Evolutionary conservation across 2,113 vertebrate species (phyloP), one percentile per base, ranked within the genome.

Genomic region (Microcebus murinus): DNA sequence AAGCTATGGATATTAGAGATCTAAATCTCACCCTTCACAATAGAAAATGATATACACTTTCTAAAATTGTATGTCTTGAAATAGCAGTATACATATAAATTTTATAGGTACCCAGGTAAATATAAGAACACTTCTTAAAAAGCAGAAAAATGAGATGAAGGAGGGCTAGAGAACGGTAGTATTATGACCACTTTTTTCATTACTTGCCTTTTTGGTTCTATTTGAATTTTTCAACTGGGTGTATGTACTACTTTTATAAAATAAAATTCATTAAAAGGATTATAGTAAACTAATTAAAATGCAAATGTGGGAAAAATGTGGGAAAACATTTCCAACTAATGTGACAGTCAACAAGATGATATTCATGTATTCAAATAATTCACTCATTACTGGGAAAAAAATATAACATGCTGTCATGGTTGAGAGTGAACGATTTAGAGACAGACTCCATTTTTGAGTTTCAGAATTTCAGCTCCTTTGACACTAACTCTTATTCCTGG

Each of bases 211-310:
- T 73, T 42, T 57, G 4, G 25, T 88, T 59, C 50, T 42, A 45
- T 11, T 84, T 87, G 27, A 80, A 87, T 45, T 83, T 96, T 79
- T 27, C 9, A 65, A 27, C 10, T 61, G 39, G 91, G 3, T 39
- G 11, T 25, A 39, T 67, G 29, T 23, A 48, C 17, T 50, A 29
- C 39, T 79, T 48, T 68, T 88, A 57, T 34, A 65, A 86, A 90
- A 74, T 50, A 55, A 83, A 80, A 50, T 59, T 83, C 2, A 11
- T 87, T 88, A 55, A 67, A 80, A 83, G 36, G 7, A n/a, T 73
- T 34, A 87, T 18, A 65, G 27, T 42, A 67, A 96, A 52, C 48
- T 80, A 87, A 65, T 76, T 90, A 94, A 86, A 65, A 88, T 94
- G 15, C 31, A 91, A 76, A 81, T 27, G 14, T 55, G 29, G 31